phyloP scores from a whole-genome alignment of 1,140 invertebrate species.

The Zelostemma sp. region DNA sequence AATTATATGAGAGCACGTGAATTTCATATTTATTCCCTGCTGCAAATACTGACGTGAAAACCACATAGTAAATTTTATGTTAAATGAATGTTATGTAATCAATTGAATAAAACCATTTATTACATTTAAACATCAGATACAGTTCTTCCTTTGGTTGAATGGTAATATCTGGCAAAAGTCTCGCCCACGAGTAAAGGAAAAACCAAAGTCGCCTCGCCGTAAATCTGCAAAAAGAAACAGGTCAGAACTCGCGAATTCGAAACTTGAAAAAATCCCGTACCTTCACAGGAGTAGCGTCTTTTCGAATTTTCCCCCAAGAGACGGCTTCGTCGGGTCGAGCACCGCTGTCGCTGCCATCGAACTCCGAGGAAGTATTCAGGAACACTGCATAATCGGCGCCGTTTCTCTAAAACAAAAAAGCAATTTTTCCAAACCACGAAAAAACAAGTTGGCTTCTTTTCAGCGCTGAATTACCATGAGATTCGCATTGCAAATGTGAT shows the following conservation, averaged over 20 bases:
- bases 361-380: slow-evolving; percentile 97
- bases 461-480: slow-evolving; percentile 79
- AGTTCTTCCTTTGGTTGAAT: slow-evolving; percentile 50
- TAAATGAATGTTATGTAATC: too few relatives aligned
- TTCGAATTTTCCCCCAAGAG: slow-evolving; percentile 83
- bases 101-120: too few relatives aligned
- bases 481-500: slow-evolving; percentile 99
- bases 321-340: slow-evolving; percentile 93
- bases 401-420: slow-evolving; percentile 80
- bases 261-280: slow-evolving; percentile 69
- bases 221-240: slow-evolving; percentile 77
- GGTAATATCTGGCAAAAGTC: slow-evolving; percentile 86
- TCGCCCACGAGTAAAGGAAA: slow-evolving; percentile 96
- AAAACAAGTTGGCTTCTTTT: not conserved
- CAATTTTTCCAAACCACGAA: slow-evolving; percentile 3
- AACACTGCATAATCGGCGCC: slow-evolving; percentile 98
- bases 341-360: slow-evolving; percentile 98
- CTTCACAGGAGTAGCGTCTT: slow-evolving; percentile 92
- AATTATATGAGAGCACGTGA: too few relatives aligned
- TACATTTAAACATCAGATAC: slow-evolving; percentile 50
- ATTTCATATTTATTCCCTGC: too few relatives aligned
- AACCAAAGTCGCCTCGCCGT: slow-evolving; percentile 94
- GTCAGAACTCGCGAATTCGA: too few relatives aligned
- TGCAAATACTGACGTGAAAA: too few relatives aligned
- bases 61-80: too few relatives aligned